These are phyloP conservation scores for Odontophorus gujanensis DNA, from an alignment of 2,113 vertebrate species.

Conservation along the genomic window DNA sequence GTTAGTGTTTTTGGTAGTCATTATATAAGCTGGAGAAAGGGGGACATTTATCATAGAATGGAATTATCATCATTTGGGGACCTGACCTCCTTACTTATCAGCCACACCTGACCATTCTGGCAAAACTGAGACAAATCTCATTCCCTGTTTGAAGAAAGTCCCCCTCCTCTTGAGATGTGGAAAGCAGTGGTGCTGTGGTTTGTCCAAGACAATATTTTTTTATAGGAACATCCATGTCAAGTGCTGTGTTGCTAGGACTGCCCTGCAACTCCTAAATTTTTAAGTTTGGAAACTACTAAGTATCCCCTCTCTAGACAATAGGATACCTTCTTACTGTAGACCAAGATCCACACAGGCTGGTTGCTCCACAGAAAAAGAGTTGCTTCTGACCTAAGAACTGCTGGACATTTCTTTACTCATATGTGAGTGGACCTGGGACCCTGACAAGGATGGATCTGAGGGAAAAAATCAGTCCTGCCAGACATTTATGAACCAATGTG, in stretches of 20 bases:
- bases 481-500: background rate
- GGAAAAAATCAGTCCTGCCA: background rate
- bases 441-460: background rate
- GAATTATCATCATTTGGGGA: background rate
- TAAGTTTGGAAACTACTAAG: background rate
- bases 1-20: background rate
- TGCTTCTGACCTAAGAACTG: background rate
- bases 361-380: accelerated
- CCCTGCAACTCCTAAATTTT: background rate
- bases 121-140: background rate
- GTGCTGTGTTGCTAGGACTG: background rate
- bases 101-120: background rate
- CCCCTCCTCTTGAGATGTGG: background rate
- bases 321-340: background rate
- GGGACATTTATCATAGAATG: background rate
- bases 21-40: background rate
- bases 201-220: background rate
- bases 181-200: background rate
- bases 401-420: background rate
- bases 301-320: background rate
- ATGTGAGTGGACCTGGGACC: background rate
- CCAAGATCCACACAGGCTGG: background rate
- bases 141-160: background rate
- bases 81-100: background rate
- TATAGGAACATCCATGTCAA: background rate